phyloP scores from a whole-genome alignment of 2,888 invertebrate genomes.

The Nephrotoma guestfalica region DNA sequence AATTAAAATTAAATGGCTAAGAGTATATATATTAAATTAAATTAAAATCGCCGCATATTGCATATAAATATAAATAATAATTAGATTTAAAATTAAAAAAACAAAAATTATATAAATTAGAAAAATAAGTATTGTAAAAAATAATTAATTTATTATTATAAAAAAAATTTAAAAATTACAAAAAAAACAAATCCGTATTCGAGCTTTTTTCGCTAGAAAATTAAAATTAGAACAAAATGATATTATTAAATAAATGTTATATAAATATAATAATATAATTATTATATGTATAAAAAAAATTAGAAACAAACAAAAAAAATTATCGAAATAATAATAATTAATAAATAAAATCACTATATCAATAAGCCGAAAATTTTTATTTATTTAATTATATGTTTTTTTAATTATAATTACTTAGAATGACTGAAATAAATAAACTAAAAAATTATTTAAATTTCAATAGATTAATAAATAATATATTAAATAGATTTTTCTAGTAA shows the following conservation, averaged over 20 bases:
- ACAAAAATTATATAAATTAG: background rate
- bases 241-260: background rate
- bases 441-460: background rate
- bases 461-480: background rate
- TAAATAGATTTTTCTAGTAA: background rate
- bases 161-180: background rate
- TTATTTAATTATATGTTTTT: background rate
- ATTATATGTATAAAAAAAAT: background rate
- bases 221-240: background rate
- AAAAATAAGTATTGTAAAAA: background rate
- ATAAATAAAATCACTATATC: background rate
- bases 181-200: conserved; percentile 2
- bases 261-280: background rate
- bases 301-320: background rate
- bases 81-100: background rate
- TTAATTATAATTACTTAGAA: background rate
- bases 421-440: background rate
- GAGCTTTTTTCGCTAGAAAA: conserved; percentile 4
- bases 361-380: background rate
- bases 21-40: background rate
- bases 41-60: background rate
- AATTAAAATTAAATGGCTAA: background rate
- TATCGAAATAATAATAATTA: background rate
- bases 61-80: background rate
- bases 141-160: background rate